Conservation (phyloP, 2,113 vertebrate genomes). For the Colius striatus region DNA sequence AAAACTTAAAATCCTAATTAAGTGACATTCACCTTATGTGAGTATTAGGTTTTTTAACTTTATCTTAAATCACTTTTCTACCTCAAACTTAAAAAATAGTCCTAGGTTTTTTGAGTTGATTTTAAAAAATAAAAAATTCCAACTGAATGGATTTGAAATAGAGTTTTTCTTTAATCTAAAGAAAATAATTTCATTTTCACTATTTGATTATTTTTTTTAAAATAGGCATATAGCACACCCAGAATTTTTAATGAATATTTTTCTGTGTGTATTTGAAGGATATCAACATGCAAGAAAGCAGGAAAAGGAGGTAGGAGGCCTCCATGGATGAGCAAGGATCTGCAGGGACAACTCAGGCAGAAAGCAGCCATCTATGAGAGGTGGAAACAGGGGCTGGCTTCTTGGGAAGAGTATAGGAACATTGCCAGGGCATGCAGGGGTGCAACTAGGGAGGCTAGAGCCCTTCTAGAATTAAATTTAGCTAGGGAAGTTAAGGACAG, state of each 20-base stretch:
- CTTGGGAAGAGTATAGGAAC: too few relatives aligned
- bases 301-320: too few relatives aligned
- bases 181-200: not conserved
- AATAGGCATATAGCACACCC: not conserved
- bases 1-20: not conserved
- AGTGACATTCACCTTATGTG: not conserved
- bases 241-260: not conserved
- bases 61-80: not conserved
- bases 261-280: not conserved
- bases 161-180: not conserved
- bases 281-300: too few relatives aligned
- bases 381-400: too few relatives aligned
- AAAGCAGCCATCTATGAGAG: too few relatives aligned
- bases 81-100: not conserved
- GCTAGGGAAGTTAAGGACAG: too few relatives aligned
- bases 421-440: too few relatives aligned
- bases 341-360: too few relatives aligned
- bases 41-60: not conserved
- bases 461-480: too few relatives aligned
- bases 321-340: too few relatives aligned
- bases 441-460: too few relatives aligned
- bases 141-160: not conserved
- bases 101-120: fast-evolving
- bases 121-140: not conserved
- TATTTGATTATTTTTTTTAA: not conserved